These are phyloP conservation scores for Halcyon malimbica DNA, from an alignment of 2,113 vertebrate species.

Conservation along the genomic window DNA sequence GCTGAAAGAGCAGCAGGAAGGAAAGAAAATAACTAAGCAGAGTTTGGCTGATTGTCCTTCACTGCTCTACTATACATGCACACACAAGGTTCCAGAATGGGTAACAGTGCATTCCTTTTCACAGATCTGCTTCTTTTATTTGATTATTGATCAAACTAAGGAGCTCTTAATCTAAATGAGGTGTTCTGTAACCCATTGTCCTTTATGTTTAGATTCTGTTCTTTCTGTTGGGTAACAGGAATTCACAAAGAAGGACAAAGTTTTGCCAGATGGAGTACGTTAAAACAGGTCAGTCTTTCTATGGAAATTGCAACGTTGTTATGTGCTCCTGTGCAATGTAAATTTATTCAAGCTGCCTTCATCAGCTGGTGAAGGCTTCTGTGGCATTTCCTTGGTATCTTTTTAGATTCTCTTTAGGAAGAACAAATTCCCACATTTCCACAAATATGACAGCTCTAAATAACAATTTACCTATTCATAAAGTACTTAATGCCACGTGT, in stretches of 20 bases:
- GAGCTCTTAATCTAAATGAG: not conserved
- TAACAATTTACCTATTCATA: not conserved
- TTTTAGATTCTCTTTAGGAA: not conserved
- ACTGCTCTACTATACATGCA: not conserved
- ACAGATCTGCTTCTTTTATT: not conserved
- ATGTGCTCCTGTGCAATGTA: not conserved
- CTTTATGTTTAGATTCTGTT: not conserved
- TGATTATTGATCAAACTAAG: not conserved
- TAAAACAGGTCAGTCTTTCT: not conserved
- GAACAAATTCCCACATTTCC: not conserved
- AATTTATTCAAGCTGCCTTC: not conserved
- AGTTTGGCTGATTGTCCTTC: not conserved
- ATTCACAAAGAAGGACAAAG: not conserved
- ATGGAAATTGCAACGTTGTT: not conserved
- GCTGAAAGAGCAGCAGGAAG: conserved; percentile 49
- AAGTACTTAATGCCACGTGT: not conserved
- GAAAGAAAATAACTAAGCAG: not conserved
- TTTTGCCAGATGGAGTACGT: not conserved
- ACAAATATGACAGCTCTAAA: not conserved
- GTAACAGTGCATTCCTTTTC: not conserved
- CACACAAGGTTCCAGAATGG: not conserved
- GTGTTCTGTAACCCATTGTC: not conserved
- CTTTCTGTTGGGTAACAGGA: not conserved
- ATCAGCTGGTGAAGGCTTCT: not conserved
- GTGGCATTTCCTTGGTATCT: not conserved